Evolutionary conservation across 2,113 vertebrate genomes (phyloP).

Genomic region (Caranx melampygus): DNA sequence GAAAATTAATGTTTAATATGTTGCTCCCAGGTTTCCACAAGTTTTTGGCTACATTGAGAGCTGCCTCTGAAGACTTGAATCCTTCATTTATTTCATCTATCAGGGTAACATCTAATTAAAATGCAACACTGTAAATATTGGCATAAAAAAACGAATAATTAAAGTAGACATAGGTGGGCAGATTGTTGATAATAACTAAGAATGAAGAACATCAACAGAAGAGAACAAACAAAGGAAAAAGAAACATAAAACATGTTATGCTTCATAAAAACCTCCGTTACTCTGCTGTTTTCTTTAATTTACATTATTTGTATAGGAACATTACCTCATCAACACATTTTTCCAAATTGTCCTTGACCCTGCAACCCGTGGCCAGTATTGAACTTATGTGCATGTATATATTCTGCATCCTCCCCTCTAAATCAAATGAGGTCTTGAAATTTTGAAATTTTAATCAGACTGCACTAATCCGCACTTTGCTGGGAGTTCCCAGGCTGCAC

Average conservation of each 20-base stretch:
- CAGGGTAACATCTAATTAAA: no score
- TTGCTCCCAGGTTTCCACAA: neutral
- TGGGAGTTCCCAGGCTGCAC: slow-evolving; percentile 54
- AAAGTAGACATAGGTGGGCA: no score
- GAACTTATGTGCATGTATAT: neutral
- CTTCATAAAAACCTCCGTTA: neutral
- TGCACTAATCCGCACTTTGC: slow-evolving; percentile 56
- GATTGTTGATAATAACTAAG: no score
- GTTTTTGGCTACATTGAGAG: neutral
- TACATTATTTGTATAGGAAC: neutral
- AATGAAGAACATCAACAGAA: no score
- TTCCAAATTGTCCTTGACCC: neutral
- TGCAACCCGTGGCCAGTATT: neutral
- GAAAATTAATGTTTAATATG: neutral
- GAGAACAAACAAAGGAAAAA: no score
- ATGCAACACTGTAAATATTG: no score
- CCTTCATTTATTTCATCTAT: no score
- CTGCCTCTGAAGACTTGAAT: neutral
- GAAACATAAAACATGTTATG: neutral
- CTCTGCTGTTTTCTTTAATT: neutral
- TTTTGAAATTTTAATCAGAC: slow-evolving; percentile 42
- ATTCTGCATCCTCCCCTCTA: slow-evolving; percentile 3
- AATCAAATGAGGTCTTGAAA: slow-evolving; percentile 24
- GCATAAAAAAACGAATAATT: no score
- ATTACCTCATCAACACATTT: neutral